These are phyloP conservation scores for Colaptes auratus DNA, from an alignment of 2,113 vertebrate species.

Conservation along the genomic window DNA sequence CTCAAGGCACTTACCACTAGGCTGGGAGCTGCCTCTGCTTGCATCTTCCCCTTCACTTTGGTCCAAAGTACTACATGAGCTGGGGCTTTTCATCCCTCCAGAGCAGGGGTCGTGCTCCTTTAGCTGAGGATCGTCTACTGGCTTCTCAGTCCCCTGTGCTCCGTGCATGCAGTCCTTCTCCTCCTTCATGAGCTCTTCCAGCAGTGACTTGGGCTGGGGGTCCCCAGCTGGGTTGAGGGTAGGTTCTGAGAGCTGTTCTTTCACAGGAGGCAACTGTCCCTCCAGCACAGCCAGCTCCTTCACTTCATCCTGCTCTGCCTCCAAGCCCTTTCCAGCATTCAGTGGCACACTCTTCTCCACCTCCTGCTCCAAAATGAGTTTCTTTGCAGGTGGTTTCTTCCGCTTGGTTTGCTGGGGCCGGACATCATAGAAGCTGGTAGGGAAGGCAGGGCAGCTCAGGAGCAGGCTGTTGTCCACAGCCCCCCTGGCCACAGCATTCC, in stretches of 20 bases:
- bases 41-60: conserved; percentile 52
- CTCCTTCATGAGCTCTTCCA: conserved; percentile 13
- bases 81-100: conserved; percentile 18
- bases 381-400: conserved; percentile 65
- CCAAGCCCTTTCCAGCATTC: background rate
- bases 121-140: background rate
- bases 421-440: background rate
- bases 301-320: background rate
- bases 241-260: background rate
- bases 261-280: background rate
- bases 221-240: background rate
- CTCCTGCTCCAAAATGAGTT: conserved; percentile 41
- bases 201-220: background rate
- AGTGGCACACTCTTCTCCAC: conserved; percentile 19
- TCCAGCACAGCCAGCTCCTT: background rate
- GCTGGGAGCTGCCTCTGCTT: conserved; percentile 39
- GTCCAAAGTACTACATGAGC: conserved; percentile 40
- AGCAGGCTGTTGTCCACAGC: conserved; percentile 18
- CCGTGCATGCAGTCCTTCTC: conserved; percentile 17
- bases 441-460: conserved; percentile 15
- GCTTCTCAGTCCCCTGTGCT: background rate
- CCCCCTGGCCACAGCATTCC: background rate
- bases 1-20: conserved; percentile 38
- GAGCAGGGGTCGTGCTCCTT: background rate
- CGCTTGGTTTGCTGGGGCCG: conserved; percentile 54